Base-by-base conservation (phyloP, 92 coral and sea anemone species). In the Micromussa lordhowensis region DNA sequence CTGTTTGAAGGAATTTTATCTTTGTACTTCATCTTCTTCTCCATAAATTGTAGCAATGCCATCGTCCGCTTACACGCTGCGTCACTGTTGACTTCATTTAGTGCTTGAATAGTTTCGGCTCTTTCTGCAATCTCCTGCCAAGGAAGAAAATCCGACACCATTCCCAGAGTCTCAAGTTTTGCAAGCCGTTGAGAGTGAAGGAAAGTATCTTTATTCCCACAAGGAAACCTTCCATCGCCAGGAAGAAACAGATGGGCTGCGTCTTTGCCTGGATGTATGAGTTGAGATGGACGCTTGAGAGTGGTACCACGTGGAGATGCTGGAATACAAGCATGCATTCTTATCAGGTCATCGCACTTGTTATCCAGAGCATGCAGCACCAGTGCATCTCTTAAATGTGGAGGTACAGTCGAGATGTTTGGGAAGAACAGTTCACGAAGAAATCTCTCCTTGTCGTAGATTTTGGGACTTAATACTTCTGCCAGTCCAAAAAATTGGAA, bases 71-170 rank as follows among this genome's bases (percentile, higher is more conserved):
- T 79, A 32, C 72, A 32, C n/a, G 95, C 98, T 75, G 18, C 64
- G 36, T 93, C 88, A 68, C 64, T 82, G 54, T 88, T 89, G 30
- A n/a, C 75, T 13, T 5, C 4, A 35, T 86, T 73, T 7, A 81
- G 81, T 36, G 9, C 22, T 35, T 85, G 84, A 66, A 92, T 73
- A 77, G 95, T 87, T 61, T 90, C 90, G 34, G 97, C 99, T 89
- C 99, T 87, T 79, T 93, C 97, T 59, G 92, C 85, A 48, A 96
- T 54, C 70, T 85, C 85, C 1, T 82, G 53, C 97, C 99, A 94
- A 14, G 86, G 82, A 51, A 94, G 93, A 32, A 79, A 73, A 68
- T 96, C 97, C n/a, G 84, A 73, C 21, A 75, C 84, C 99, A 96
- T 96, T 81, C 99, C 96, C 48, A 96, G 84, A 15, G 51, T 82